These are phyloP conservation scores for Pterostichus madidus DNA, from an alignment of 2,888 invertebrate genomes.

Conservation along the genomic window DNA sequence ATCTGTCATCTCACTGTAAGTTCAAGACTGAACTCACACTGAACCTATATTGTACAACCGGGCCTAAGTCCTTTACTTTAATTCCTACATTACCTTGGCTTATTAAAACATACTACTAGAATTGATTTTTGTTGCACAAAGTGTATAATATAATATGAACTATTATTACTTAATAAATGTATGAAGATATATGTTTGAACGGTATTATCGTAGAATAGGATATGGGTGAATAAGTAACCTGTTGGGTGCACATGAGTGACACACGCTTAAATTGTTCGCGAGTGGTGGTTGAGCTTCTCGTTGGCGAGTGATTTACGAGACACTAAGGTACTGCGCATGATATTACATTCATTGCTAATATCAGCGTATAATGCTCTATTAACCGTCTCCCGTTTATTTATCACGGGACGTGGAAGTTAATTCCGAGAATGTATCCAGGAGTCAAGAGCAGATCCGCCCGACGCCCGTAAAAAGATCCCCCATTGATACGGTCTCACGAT, in stretches of 20 bases:
- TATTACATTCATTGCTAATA: constrained; percentile 64
- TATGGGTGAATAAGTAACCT: constrained; percentile 39
- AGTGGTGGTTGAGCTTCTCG: constrained; percentile 24
- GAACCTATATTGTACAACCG: no score
- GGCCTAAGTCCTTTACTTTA: no score
- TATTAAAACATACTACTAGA: no score
- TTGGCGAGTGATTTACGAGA: constrained; percentile 53
- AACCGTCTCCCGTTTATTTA: constrained; percentile 55
- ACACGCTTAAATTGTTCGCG: constrained; percentile 18
- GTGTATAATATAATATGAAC: no score
- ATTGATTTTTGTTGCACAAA: no score
- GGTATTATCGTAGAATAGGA: no score
- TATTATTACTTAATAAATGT: no score
- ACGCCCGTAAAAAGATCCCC: constrained; percentile 68
- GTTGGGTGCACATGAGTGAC: constrained; percentile 36
- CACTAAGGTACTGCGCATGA: constrained; percentile 51
- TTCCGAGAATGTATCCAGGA: constrained; percentile 1
- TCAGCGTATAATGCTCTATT: constrained; percentile 59
- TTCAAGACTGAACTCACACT: no score
- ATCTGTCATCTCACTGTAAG: no score
- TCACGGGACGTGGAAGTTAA: constrained; percentile 40
- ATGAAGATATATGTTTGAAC: no score
- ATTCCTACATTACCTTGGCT: no score
- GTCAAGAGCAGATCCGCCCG: constrained; percentile 8
- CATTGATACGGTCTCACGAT: constrained; percentile 68